Evolutionary conservation across 2,113 vertebrate genomes (phyloP), one percentile per base, ranked within the genome.

Genomic region (Perognathus longimembris): DNA sequence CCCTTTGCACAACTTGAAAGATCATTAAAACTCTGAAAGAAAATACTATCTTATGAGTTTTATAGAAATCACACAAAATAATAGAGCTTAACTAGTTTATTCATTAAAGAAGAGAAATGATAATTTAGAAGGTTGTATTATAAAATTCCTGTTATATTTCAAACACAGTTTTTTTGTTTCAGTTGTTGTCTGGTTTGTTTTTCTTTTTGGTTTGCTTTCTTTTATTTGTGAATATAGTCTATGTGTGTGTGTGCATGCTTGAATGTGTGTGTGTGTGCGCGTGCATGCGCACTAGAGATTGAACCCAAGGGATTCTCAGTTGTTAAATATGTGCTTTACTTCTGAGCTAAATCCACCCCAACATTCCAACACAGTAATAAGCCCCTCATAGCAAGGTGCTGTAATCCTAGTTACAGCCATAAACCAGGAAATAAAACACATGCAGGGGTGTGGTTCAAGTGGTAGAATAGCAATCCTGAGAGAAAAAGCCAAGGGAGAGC

Each of bases 41-140:
- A 54, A 54, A 54, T 54, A 76, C 87, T n/a, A 61, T n/a, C 30
- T 77, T 36, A 38, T 38, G 73, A 76, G n/a, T 42, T 80, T 69
- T 79, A 83, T 88, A 89, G 63, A 76, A 94, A 79, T 32, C 30
- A 40, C 3, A 50, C 28, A 69, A 76, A 92, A 85, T 45, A 45
- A 34, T 12, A 85, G 24, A 73, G 7, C 3, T 42, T 82, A 30
- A 26, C 7, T 77, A 21, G 66, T 63, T 61, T n/a, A 57, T 42
- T 83, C 22, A 57, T 28, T 74, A 22, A 86, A 54, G 18, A 78
- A 93, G n/a, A 90, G 36, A 67, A 82, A 45, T 38, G 34, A 69
- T 57, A 10, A 73, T 50, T 80, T 22, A 38, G 57, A 87, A 74
- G 28, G 9, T 70, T 85, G 50, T 69, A 14, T 45, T 14, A 28